Base-by-base conservation (phyloP, 2,113 vertebrate genomes). In the Corapipo altera region DNA sequence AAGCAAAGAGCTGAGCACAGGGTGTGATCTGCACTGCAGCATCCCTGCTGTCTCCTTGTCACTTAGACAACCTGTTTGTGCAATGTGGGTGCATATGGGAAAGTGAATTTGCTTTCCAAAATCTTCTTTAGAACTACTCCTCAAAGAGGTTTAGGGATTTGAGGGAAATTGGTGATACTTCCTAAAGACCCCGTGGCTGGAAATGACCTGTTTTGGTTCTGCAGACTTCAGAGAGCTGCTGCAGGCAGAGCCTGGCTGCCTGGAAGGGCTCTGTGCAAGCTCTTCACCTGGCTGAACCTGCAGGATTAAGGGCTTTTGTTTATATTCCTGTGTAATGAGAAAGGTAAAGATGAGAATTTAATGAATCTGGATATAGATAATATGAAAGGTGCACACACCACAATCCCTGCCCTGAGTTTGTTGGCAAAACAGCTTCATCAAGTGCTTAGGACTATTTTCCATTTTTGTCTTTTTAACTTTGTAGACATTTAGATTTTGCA, bases 231-330 rank as follows among this genome's bases (percentile, higher is more conserved):
- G 69, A 17, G 64, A 65, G 39, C 46, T 75, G 35, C 41, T n/a
- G 41, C 44, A 59, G 67, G 46, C 19, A 16, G 35, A 43, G 55
- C 22, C n/a, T n/a, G 21, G 27, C 33, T 69, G 3, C 69, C 51
- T 17, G 0, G 8, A 19, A 44, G 8, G 77, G 59, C 71, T 77
- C 57, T 33, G 1, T 39, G 55, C 75, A 37, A 32, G 44, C 59
- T 72, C 41, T 71, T 87, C 91, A 85, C 81, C 77, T 82, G 89
- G 23, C 9, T 69, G 67, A 39, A 81, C 37, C 5, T 52, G 57
- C 72, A 88, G 85, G 83, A 87, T 93, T 87, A 72, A 84, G 66
- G 46, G 48, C 7, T 83, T 88, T 78, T 72, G 49, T 61, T 96
- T 81, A 5, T 85, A 35, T 59, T 90, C 72, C 52, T 92, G 54